Percentiles rank a stretch among this genome's conserved stretches.
These are phyloP conservation scores for Peromyscus melanophrys DNA, from an alignment of 2,797 vertebrate species.

Conservation along the genomic window DNA sequence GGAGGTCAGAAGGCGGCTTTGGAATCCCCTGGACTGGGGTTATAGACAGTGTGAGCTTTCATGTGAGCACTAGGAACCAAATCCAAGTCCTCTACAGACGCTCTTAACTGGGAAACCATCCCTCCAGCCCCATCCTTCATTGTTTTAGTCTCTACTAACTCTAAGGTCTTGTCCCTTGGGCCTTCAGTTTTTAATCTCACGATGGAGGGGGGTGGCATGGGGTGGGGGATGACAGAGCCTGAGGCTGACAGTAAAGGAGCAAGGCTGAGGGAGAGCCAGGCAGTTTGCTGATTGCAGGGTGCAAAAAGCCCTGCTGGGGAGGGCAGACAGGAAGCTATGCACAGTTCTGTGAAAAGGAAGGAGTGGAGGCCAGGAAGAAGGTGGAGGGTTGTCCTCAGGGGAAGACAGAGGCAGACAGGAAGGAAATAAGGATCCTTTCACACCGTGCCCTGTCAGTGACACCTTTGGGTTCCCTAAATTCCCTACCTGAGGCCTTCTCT, in stretches of 20 bases:
- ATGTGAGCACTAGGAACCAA: not conserved
- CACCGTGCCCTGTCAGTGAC: not conserved
- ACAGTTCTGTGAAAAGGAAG: not conserved
- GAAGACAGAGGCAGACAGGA: not conserved
- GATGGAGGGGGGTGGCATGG: not conserved
- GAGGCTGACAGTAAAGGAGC: not conserved
- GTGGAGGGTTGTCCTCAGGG: not conserved
- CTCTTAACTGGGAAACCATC: not conserved
- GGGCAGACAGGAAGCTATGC: not conserved
- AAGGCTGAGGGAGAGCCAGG: not conserved
- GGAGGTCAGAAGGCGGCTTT: not conserved
- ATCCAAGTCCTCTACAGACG: not conserved
- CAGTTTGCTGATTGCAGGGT: not conserved
- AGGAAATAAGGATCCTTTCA: not conserved
- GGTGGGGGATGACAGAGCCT: not conserved
- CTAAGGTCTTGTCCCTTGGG: not conserved
- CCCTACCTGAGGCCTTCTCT: not conserved
- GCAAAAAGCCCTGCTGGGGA: not conserved
- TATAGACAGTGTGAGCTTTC: not conserved
- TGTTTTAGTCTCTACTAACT: not conserved
- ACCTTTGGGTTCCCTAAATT: not conserved
- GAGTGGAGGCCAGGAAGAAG: not conserved
- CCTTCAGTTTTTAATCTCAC: not conserved
- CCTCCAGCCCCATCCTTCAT: not conserved
- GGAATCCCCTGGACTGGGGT: not conserved